Evolutionary conservation across 2,113 vertebrate genomes (phyloP).

Genomic region (Limanda limanda): DNA sequence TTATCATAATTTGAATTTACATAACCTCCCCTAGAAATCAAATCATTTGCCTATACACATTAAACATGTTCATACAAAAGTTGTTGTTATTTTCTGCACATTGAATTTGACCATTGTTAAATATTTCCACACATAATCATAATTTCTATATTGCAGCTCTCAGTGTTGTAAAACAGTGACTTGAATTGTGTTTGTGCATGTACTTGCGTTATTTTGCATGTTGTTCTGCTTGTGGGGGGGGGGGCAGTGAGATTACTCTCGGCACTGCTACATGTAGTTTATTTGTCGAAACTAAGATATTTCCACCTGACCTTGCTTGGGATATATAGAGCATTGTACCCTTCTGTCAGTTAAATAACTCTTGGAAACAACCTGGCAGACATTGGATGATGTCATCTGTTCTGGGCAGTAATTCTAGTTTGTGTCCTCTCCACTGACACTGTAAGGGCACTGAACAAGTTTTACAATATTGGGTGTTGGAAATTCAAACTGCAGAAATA

Average conservation of each 20-base stretch:
- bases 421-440: conserved; percentile 6
- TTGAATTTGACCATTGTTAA: not conserved
- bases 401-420: not conserved
- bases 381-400: not conserved
- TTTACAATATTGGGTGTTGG: no score
- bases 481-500: no score
- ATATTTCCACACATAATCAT: not conserved
- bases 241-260: not conserved
- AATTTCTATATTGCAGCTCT: no score
- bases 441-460: not conserved
- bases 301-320: not conserved
- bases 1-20: no score
- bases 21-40: no score
- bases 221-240: not conserved
- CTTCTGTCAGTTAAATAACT: not conserved
- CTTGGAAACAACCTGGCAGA: conserved; percentile 5
- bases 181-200: not conserved
- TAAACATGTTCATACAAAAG: no score
- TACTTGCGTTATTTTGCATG: not conserved
- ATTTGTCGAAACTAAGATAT: not conserved
- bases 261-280: not conserved
- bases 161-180: no score
- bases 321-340: not conserved
- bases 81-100: not conserved
- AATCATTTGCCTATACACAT: no score